Base-by-base conservation (phyloP, 64 coral and sea anemone genomes). In the Dendronephthya gigantea region DNA sequence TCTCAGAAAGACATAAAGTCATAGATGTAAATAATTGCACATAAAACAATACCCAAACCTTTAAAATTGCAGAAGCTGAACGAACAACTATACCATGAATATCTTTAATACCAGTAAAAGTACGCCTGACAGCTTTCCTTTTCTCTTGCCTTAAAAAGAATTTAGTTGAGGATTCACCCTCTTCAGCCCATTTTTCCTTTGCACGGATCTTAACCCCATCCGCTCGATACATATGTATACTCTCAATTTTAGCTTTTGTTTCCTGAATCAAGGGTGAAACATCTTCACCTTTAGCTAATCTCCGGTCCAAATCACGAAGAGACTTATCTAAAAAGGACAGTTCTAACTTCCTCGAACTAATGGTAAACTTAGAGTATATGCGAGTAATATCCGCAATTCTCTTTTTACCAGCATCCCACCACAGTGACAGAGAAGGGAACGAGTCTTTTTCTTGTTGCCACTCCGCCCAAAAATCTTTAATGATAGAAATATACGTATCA, bases 101-200 rank as follows among this genome's bases (percentile, higher is more conserved):
- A 9, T 9, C 66, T 9, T 70, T n/a, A 7, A n/a, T n/a, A 10
- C 19, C 8, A 31, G 9, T 15, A 31, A 70, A 9, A 22, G 66
- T n/a, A 17, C 27, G 66, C 12, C 8, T 70, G 66, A 25, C 30
- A 70, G 12, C 9, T 22, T 70, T 31, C 30, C 27, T 70, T 70
- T 70, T 70, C 27, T 70, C 66, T 31, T 25, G 66, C 19, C 27
- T 10, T 7, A 70, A 70, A 70, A 70, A 70, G 23, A 17, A 70
- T 9, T 9, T 15, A 70, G 66, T 17, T 15, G 66, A 70, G 66
- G 9, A 9, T 70, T 70, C 66, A 70, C n/a, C 66, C 66, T 70
- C 66, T 31, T 70, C 66, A 70, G 66, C 66, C 66, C 66, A 70
- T n/a, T n/a, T n/a, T n/a, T n/a, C n/a, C n/a, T n/a, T n/a, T n/a